A percentile compares a stretch with the other conserved stretches of the same genome.
Evolutionary conservation across 2,797 vertebrate genomes (phyloP).

Genomic region (Gymnoscopelus microlampas): DNA sequence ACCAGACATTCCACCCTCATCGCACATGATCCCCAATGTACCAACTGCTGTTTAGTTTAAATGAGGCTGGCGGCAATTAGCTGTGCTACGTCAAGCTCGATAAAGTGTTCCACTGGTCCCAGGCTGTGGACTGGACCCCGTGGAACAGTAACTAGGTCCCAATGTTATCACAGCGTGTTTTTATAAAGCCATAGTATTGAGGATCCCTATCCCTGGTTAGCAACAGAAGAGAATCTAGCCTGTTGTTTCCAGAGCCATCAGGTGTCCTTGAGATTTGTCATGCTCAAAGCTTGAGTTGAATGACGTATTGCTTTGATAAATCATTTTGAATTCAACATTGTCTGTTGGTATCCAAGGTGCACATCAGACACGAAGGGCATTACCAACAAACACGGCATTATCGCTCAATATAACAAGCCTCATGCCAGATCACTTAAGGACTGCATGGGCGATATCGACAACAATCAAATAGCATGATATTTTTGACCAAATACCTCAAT

Average conservation of each 20-base stretch:
- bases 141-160: constrained; percentile 75
- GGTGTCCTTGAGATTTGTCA: too few relatives aligned
- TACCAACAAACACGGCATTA: too few relatives aligned
- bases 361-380: constrained; percentile 7
- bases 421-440: too few relatives aligned
- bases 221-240: constrained; percentile 26
- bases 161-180: constrained; percentile 68
- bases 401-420: too few relatives aligned
- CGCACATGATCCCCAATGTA: constrained; percentile 45
- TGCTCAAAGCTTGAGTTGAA: too few relatives aligned
- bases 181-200: constrained; percentile 55
- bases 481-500: too few relatives aligned
- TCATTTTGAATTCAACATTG: neutral
- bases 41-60: constrained; percentile 75
- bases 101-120: constrained; percentile 76
- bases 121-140: constrained; percentile 53
- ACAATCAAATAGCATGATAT: too few relatives aligned
- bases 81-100: constrained; percentile 75
- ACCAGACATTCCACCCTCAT: constrained; percentile 52
- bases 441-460: too few relatives aligned
- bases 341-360: constrained; percentile 3
- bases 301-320: too few relatives aligned
- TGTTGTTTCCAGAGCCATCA: constrained; percentile 35
- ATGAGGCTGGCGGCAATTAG: constrained; percentile 73
- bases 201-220: constrained; percentile 47